phyloP scores from a whole-genome alignment of 2,113 vertebrate genomes.

The Acinonyx jubatus region DNA sequence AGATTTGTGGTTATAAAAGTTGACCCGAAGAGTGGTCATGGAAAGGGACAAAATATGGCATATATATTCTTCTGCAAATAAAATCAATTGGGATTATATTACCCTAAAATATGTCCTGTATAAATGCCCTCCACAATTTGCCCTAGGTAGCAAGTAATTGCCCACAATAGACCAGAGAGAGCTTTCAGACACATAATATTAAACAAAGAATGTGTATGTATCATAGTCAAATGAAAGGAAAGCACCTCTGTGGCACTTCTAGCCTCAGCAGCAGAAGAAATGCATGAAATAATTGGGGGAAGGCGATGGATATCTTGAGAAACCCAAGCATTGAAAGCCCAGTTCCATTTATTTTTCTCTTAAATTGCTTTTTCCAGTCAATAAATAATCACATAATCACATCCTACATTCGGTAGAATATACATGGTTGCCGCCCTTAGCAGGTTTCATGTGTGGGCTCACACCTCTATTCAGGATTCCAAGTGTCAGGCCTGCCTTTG shows the following conservation, averaged over 20 bases:
- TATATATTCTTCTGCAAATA: slow-evolving; percentile 71
- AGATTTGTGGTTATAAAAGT: slow-evolving; percentile 75
- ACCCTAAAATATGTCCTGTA: slow-evolving; percentile 61
- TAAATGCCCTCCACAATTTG: slow-evolving; percentile 62
- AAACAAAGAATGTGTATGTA: slow-evolving; percentile 25
- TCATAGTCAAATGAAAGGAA: not conserved
- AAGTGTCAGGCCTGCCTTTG: not conserved
- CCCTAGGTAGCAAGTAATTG: slow-evolving; percentile 33
- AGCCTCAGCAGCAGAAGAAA: not conserved
- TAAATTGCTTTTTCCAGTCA: slow-evolving; percentile 61
- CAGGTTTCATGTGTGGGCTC: not conserved
- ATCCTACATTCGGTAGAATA: slow-evolving; percentile 31
- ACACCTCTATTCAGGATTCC: not conserved
- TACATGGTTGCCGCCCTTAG: not conserved
- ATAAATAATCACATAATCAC: slow-evolving; percentile 56
- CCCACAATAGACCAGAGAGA: slow-evolving; percentile 9
- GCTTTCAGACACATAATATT: slow-evolving; percentile 27
- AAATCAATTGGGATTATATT: slow-evolving; percentile 62
- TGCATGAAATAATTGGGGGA: not conserved
- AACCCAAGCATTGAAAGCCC: slow-evolving; percentile 36
- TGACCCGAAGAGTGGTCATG: slow-evolving; percentile 71
- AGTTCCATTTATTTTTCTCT: slow-evolving; percentile 64
- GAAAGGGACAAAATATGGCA: slow-evolving; percentile 71
- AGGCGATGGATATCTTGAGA: slow-evolving; percentile 41
- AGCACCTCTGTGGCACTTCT: not conserved